Percentiles rank a stretch among this genome's conserved stretches.
These are phyloP conservation scores for Bubo scandiacus DNA, from an alignment of 2,113 vertebrate genomes.

Conservation along the genomic window DNA sequence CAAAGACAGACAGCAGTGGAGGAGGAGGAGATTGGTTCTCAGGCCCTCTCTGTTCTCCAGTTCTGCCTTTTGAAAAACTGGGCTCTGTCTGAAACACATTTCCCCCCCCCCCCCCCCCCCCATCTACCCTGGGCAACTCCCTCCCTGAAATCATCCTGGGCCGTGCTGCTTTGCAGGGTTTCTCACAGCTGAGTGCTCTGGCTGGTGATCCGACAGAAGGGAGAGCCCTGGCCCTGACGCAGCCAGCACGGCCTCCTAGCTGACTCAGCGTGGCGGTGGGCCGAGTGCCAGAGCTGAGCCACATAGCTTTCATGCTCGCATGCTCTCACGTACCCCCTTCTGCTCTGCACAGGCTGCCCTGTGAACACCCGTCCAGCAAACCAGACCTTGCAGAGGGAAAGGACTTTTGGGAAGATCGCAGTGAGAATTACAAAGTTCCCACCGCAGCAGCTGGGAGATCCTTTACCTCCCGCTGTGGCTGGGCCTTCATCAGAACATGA, in stretches of 20 bases:
- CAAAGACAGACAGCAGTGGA: not conserved
- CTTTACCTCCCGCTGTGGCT: not conserved
- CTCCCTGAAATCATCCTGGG: not conserved
- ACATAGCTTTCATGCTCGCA: accelerated
- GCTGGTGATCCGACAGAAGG: not conserved
- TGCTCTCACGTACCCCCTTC: not conserved
- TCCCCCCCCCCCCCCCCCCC: too few species aligned
- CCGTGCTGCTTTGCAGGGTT: accelerated
- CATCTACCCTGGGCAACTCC: accelerated
- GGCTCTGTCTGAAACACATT: not conserved
- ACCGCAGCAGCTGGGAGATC: not conserved
- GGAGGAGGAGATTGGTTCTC: not conserved
- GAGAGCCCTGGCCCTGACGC: not conserved
- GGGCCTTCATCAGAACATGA: accelerated
- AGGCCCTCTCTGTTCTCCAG: not conserved
- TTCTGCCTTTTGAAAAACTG: not conserved
- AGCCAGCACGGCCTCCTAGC: not conserved
- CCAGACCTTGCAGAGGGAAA: not conserved
- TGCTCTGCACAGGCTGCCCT: not conserved
- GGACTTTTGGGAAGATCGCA: not conserved
- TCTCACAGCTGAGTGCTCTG: not conserved
- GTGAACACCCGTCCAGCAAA: not conserved
- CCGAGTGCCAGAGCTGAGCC: not conserved
- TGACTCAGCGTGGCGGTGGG: not conserved
- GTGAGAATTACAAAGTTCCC: not conserved